Conservation (phyloP, 2,888 invertebrate species). For the Parnassius glacialis region DNA sequence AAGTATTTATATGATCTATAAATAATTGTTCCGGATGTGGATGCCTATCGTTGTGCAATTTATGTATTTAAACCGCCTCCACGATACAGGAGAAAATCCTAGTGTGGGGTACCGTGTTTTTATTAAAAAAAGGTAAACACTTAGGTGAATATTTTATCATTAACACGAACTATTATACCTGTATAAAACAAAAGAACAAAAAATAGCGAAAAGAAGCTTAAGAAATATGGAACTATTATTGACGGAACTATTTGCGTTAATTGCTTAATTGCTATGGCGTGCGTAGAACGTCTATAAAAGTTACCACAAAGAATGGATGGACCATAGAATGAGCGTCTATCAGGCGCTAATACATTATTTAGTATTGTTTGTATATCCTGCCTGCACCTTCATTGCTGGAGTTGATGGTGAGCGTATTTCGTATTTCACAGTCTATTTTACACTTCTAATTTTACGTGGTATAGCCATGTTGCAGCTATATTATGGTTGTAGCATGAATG, state of each 20-base stretch:
- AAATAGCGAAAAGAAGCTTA: not conserved
- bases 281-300: slow-evolving; percentile 48
- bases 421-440: not conserved
- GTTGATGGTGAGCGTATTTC: slow-evolving; percentile 57
- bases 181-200: not conserved
- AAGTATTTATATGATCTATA: too few relatives aligned
- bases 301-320: slow-evolving; percentile 71
- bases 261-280: not conserved
- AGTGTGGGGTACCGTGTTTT: too few relatives aligned
- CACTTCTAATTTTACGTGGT: too few relatives aligned
- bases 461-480: too few relatives aligned
- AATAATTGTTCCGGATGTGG: too few relatives aligned
- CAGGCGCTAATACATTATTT: slow-evolving; percentile 62
- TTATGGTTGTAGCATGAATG: too few relatives aligned
- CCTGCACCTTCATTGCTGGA: slow-evolving; percentile 65
- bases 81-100: not conserved
- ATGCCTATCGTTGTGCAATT: too few relatives aligned
- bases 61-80: too few relatives aligned
- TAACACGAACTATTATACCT: not conserved
- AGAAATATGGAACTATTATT: not conserved
- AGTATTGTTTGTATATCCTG: slow-evolving; percentile 56
- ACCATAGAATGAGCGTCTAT: slow-evolving; percentile 74
- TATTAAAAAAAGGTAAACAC: not conserved
- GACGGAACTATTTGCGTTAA: not conserved
- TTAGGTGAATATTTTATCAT: not conserved